Evolutionary conservation across 2,113 vertebrate species (phyloP).

Genomic region (Passer domesticus): DNA sequence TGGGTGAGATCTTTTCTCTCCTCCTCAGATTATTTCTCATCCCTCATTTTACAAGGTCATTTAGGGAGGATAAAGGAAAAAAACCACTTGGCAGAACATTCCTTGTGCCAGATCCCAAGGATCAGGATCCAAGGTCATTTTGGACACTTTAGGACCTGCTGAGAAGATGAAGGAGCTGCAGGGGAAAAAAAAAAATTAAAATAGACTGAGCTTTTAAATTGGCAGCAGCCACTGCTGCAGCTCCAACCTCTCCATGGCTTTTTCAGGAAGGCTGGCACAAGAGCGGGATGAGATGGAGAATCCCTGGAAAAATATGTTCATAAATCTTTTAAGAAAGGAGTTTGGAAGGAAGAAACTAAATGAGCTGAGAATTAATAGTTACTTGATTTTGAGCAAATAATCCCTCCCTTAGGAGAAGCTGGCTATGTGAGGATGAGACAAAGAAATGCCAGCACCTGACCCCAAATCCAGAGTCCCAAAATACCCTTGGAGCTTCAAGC

Average conservation of each 20-base stretch:
- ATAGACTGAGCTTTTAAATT: background rate
- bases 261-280: background rate
- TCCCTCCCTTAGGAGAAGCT: background rate
- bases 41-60: background rate
- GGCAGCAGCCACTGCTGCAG: background rate
- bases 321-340: background rate
- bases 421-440: background rate
- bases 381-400: background rate
- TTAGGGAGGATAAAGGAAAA: background rate
- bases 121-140: accelerated
- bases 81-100: background rate
- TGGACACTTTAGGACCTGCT: background rate
- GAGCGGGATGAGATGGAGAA: background rate
- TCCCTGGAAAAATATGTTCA: background rate
- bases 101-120: background rate
- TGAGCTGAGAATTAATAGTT: background rate
- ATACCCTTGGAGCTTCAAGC: background rate
- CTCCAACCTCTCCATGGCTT: background rate
- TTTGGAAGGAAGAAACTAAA: background rate
- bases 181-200: background rate
- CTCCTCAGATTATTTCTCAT: background rate
- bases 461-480: background rate
- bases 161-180: background rate
- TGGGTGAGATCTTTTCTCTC: background rate
- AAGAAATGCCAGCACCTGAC: background rate